Evolutionary conservation across 2,797 vertebrate genomes (phyloP).

Genomic region (Staurois parvus): DNA sequence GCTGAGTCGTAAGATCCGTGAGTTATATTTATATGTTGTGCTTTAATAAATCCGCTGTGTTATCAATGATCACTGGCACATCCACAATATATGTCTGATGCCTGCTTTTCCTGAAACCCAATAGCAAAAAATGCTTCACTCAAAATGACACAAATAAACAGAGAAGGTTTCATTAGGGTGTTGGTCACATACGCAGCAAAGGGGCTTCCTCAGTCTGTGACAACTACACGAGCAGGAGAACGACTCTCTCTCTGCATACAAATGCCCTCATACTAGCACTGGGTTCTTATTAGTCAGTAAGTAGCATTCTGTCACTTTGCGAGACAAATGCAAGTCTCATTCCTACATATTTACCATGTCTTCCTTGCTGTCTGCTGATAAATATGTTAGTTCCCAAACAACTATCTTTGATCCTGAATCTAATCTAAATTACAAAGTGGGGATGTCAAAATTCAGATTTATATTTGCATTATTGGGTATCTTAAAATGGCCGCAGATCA

Average conservation of each 20-base stretch:
- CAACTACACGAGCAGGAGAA: slow-evolving; percentile 1
- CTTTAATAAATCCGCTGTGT: slow-evolving; percentile 10
- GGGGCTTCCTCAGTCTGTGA: slow-evolving; percentile 36
- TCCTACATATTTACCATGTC: background rate
- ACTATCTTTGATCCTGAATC: background rate
- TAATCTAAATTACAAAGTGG: background rate
- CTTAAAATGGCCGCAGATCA: background rate
- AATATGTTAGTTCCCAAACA: background rate
- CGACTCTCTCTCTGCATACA: background rate
- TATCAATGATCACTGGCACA: background rate
- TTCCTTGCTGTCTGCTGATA: background rate
- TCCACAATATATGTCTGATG: background rate
- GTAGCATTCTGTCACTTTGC: background rate
- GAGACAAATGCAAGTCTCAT: background rate
- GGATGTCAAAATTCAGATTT: background rate
- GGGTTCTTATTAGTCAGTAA: background rate
- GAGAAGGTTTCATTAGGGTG: slow-evolving; percentile 19
- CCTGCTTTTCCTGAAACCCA: slow-evolving; percentile 4
- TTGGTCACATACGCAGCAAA: slow-evolving; percentile 41
- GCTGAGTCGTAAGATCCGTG: background rate
- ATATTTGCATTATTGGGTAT: background rate
- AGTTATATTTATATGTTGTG: background rate
- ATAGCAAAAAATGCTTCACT: slow-evolving; percentile 7
- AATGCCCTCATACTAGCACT: background rate
- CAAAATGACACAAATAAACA: background rate